Percentiles rank a stretch among this genome's conserved stretches.
Evolutionary conservation across 2,113 vertebrate species (phyloP).

Genomic region (Siphamia tubifer): DNA sequence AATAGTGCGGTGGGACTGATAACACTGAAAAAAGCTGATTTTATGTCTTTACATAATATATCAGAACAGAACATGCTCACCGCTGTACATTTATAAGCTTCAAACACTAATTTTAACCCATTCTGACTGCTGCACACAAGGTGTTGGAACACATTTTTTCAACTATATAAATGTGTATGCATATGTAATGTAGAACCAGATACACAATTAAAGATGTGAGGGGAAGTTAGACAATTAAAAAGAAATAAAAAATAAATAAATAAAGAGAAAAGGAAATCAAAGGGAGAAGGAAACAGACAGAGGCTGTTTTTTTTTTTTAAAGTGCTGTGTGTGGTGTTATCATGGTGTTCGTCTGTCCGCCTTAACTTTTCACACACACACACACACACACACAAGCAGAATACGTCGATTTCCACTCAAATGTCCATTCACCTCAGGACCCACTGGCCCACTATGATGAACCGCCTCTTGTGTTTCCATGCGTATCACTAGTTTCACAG

Average conservation of each 20-base stretch:
- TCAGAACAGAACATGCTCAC: not conserved
- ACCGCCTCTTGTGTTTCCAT: conserved; percentile 23
- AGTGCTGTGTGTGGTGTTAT: not conserved
- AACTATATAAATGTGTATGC: too few relatives aligned
- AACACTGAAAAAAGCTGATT: not conserved
- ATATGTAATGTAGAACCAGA: conserved; percentile 8
- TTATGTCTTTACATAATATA: not conserved
- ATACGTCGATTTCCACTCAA: not conserved
- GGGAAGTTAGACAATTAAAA: not conserved
- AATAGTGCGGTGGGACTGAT: not conserved
- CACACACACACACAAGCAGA: not conserved
- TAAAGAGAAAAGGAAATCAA: not conserved
- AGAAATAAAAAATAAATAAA: not conserved
- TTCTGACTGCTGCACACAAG: not conserved
- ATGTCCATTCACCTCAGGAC: not conserved
- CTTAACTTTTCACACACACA: conserved; percentile 27
- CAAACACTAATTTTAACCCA: not conserved
- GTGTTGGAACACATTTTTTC: not conserved
- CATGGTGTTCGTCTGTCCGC: conserved; percentile 52
- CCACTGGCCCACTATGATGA: conserved; percentile 20
- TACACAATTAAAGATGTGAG: not conserved
- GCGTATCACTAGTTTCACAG: conserved; percentile 41
- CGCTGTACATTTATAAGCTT: not conserved
- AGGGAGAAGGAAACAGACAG: not conserved
- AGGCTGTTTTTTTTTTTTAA: not conserved